phyloP scores from a whole-genome alignment of 1,140 invertebrate genomes.

The Bombyx mori region DNA sequence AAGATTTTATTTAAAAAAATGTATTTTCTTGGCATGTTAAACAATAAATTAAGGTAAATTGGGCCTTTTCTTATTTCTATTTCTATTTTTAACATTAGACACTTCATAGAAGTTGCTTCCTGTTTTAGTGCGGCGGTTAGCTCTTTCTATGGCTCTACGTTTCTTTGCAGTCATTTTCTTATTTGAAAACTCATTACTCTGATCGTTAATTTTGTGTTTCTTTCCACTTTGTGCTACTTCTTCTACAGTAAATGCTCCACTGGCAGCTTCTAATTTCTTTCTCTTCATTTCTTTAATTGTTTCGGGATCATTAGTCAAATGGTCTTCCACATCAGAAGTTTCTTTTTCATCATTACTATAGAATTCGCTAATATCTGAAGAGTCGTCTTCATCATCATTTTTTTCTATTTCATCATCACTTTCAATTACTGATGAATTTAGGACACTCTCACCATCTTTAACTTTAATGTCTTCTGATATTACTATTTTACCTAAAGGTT shows the following conservation, averaged over 20 bases:
- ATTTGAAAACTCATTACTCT: slow-evolving; percentile 24
- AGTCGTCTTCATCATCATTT: slow-evolving; percentile 67
- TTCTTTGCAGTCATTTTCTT: slow-evolving; percentile 83
- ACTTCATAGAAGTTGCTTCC: slow-evolving; percentile 95
- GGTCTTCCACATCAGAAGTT: slow-evolving; percentile 61
- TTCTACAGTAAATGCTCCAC: slow-evolving; percentile 75
- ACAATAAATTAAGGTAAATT: slow-evolving; percentile 21
- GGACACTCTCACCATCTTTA: slow-evolving; percentile 54
- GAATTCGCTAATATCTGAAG: slow-evolving; percentile 74
- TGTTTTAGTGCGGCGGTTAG: slow-evolving; percentile 86
- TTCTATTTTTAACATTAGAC: slow-evolving; percentile 93
- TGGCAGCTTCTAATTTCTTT: slow-evolving; percentile 68
- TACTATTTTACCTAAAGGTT: slow-evolving; percentile 73
- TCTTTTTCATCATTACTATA: slow-evolving; percentile 75
- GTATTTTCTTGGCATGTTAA: background rate
- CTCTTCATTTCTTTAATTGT: slow-evolving; percentile 53
- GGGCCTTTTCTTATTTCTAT: slow-evolving; percentile 75
- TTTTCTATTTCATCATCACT: slow-evolving; percentile 45
- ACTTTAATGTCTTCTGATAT: slow-evolving; percentile 69
- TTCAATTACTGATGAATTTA: slow-evolving; percentile 29
- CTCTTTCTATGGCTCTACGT: slow-evolving; percentile 80
- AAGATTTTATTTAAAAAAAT: slow-evolving; percentile 5
- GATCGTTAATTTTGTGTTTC: slow-evolving; percentile 28
- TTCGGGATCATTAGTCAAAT: slow-evolving; percentile 65
- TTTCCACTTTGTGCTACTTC: slow-evolving; percentile 40